Evolutionary conservation across 2,888 invertebrate species (phyloP), one percentile per base, ranked within the genome.

Genomic region (Ornithoptera alexandrae): DNA sequence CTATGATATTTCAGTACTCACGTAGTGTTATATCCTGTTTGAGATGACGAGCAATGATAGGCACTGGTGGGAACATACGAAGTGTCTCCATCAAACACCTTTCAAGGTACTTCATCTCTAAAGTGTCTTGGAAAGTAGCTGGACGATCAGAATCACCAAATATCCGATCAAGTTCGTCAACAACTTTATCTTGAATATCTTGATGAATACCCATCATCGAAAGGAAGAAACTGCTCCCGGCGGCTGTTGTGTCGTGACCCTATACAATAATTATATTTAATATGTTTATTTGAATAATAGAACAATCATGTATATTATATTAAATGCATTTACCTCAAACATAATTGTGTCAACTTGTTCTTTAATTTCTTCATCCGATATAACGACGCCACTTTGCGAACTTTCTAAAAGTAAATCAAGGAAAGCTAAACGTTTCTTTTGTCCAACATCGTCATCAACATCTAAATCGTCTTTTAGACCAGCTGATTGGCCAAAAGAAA

Each of bases 81-180:
- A 97, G 87, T 5, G 96, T 95, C 86, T 97, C 97, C 95, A 97
- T 94, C 63, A 97, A 93, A 72, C 96, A 96, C 72, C 96, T 93
- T 85, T 97, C 97, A 75, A 97, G 87, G 79, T 96, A 97, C 85
- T 97, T 97, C 96, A 97, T 96, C 85, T 96, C 95, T n/a, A 96
- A 83, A 1, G 97, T 96, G 75, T 97, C 97, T 78, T 96, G 95
- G 89, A 96, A 96, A 17, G 96, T 96, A 62, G 95, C 95, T 4
- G 95, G 95, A 24, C 97, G 94, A 79, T 96, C 94, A 0, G 96
- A 95, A 76, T 95, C 95, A 56, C 96, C 95, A 80, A 97, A 97
- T 75, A 97, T 96, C 68, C 93, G 93, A 76, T 96, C 94, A 56
- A 97, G 78, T 84, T 97, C 97, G 73, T 96, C 94, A 65, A 95